Conservation (phyloP, 2,797 vertebrate genomes). For the Heterohyrax brucei region DNA sequence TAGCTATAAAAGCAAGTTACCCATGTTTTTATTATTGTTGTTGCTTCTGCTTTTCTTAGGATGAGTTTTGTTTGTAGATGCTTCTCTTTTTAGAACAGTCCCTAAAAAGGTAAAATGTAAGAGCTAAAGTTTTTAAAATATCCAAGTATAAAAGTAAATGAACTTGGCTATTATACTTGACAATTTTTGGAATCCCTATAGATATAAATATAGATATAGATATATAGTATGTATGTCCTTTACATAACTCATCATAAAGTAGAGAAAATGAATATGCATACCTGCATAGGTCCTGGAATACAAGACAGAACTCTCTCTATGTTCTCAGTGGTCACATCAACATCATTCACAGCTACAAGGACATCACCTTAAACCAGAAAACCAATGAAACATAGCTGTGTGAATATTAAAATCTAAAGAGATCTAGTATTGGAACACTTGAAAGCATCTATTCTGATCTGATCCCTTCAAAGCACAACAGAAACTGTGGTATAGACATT, state of each 20-base stretch:
- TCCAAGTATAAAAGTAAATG: neutral
- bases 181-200: neutral
- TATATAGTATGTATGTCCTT: neutral
- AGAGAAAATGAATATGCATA: slow-evolving; percentile 82
- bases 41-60: slow-evolving; percentile 5
- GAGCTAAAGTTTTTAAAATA: slow-evolving; percentile 38
- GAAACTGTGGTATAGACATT: neutral
- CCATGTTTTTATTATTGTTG: slow-evolving; percentile 12
- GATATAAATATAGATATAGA: too few relatives aligned
- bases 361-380: slow-evolving; percentile 93
- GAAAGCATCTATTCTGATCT: slow-evolving; percentile 6
- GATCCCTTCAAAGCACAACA: slow-evolving; percentile 1
- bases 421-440: neutral
- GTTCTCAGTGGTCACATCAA: slow-evolving; percentile 97
- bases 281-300: slow-evolving; percentile 97
- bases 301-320: slow-evolving; percentile 98
- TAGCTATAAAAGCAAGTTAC: neutral
- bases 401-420: slow-evolving; percentile 2
- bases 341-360: slow-evolving; percentile 97
- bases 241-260: slow-evolving; percentile 1
- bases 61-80: slow-evolving; percentile 41
- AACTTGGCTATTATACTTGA: neutral
- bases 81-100: slow-evolving; percentile 42
- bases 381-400: slow-evolving; percentile 53
- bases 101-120: slow-evolving; percentile 28